phyloP scores from a whole-genome alignment of 2,888 invertebrate genomes.

The Netelia melanura region DNA sequence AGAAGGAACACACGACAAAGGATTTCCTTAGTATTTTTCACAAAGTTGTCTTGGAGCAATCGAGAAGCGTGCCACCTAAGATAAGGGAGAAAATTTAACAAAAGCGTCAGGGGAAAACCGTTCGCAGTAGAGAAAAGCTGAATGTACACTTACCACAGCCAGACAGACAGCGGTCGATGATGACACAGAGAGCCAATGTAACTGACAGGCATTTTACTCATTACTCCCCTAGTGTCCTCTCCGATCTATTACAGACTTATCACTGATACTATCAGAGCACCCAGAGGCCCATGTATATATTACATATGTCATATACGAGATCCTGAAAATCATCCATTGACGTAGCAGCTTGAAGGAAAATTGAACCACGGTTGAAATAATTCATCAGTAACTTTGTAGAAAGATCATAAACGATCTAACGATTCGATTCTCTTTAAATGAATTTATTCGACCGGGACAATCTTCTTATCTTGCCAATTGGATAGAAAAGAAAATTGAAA shows the following conservation, averaged over 20 bases:
- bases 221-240: slow-evolving; percentile 84
- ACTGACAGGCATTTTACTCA: slow-evolving; percentile 82
- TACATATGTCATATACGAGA: slow-evolving; percentile 46
- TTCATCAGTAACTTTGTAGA: not conserved
- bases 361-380: not conserved
- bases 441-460: not conserved
- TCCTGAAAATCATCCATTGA: slow-evolving; percentile 55
- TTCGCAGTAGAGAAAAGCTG: slow-evolving; percentile 45
- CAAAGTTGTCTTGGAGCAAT: not conserved
- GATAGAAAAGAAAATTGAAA: not conserved
- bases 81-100: slow-evolving; percentile 12
- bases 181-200: slow-evolving; percentile 82
- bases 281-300: slow-evolving; percentile 51
- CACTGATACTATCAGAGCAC: slow-evolving; percentile 73
- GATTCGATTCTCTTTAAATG: not conserved
- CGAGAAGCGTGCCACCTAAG: not conserved
- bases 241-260: slow-evolving; percentile 84
- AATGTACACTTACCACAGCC: slow-evolving; percentile 77
- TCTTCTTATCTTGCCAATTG: not conserved
- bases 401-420: not conserved
- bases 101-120: slow-evolving; percentile 12
- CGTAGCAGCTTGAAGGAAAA: slow-evolving; percentile 10
- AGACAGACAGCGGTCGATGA: slow-evolving; percentile 78
- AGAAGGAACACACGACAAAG: not conserved
- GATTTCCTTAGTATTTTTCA: not conserved